phyloP scores from a whole-genome alignment of 2,888 invertebrate genomes.

The Notodonta dromedarius region DNA sequence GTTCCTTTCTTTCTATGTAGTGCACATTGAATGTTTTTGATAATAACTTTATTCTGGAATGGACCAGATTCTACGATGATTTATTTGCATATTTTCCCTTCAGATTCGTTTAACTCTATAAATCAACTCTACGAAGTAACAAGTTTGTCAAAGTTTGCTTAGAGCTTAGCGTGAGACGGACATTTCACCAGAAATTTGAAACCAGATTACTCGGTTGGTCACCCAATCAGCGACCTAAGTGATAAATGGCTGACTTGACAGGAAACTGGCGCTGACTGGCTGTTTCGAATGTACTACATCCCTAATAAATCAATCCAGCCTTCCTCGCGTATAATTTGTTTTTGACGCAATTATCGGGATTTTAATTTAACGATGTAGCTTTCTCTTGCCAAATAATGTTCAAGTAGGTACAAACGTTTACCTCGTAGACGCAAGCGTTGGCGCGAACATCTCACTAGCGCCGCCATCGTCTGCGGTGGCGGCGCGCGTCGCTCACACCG shows the following conservation, averaged over 20 bases:
- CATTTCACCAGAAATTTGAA: not conserved
- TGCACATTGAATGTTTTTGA: too few species aligned
- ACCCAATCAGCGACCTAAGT: conserved; percentile 2
- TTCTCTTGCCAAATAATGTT: not conserved
- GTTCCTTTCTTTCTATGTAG: too few species aligned
- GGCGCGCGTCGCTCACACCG: conserved; percentile 36
- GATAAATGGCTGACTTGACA: not conserved
- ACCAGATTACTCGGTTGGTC: not conserved
- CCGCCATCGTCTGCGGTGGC: conserved; percentile 3
- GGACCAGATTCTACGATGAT: not conserved
- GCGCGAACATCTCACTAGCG: not conserved
- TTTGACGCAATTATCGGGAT: too few species aligned
- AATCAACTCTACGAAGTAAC: not conserved
- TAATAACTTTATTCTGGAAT: too few species aligned
- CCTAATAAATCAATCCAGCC: not conserved
- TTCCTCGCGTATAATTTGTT: too few species aligned
- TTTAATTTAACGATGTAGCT: not conserved
- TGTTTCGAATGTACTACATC: not conserved
- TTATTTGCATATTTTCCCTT: not conserved
- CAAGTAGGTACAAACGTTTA: not conserved
- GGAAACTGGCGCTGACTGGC: conserved; percentile 1
- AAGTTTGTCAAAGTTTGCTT: not conserved
- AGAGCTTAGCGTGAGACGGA: not conserved
- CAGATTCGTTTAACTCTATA: not conserved
- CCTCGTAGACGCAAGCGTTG: not conserved